Evolutionary conservation across 2,797 vertebrate genomes (phyloP), one percentile per base, ranked within the genome.

Genomic region (Micrastur ruficollis): DNA sequence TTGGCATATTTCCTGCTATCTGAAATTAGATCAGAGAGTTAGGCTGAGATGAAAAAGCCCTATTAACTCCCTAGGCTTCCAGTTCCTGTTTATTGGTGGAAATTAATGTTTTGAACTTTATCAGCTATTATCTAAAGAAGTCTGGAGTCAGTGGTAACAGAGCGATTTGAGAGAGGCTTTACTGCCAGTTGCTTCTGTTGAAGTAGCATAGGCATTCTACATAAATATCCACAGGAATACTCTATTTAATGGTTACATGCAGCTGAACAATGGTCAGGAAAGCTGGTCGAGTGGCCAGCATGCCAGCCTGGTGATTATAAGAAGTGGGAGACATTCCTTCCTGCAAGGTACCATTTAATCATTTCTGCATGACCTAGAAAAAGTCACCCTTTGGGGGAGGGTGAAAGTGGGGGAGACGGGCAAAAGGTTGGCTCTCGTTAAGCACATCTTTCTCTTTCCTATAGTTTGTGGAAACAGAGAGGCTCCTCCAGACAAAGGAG

Each of bases 1-100:
- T 95, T 98, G 98, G 97, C 97, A 97, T 98, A 98, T 97, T 98
- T 98, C 96, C 97, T 96, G 91, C 92, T 98, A 97, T 98, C 98
- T 98, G 96, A 98, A 98, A 98, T 98, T 98, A 98, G 97, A 98
- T 98, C 97, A 97, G 95, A 98, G 96, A 96, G 94, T 84, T 82
- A 96, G 81, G 79, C 95, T 96, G 95, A 98, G 96, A 97, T 96
- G 97, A 98, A 98, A 97, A 98, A 96, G 87, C 32, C 73, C 83
- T 97, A 96, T 98, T 98, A 98, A 97, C 90, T 98, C 89, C 93
- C 91, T 93, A 96, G 93, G 93, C 90, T 97, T 97, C 92, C 94
- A 98, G 80, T 96, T 97, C 94, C 95, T 97, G 93, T 96, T 98
- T 98, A 81, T 94, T 93, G 74, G 86, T 93, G 73, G 93, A 98